These are phyloP conservation scores for Coregonus sp. DNA, from an alignment of 2,797 vertebrate species.

Conservation along the genomic window DNA sequence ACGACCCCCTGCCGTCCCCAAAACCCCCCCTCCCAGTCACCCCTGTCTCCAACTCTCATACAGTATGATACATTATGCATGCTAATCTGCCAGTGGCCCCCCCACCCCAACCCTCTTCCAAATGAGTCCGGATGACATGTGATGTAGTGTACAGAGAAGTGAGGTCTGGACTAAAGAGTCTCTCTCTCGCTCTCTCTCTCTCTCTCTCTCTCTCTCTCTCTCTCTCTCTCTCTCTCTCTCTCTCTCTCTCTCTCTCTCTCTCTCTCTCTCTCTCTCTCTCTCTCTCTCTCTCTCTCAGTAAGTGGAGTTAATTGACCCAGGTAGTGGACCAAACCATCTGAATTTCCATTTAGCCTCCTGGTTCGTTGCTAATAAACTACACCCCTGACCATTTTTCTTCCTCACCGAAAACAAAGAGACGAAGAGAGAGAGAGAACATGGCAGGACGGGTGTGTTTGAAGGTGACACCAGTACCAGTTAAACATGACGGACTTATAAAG, in stretches of 20 bases:
- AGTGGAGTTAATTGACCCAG: neutral
- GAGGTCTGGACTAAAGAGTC: no score
- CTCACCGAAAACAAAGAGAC: neutral
- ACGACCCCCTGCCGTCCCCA: neutral
- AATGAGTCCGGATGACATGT: conserved; percentile 8
- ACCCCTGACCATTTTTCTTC: conserved; percentile 2
- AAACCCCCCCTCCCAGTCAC: neutral
- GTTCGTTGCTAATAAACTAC: conserved; percentile 25
- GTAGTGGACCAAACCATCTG: conserved; percentile 13
- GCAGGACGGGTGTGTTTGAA: conserved; percentile 23
- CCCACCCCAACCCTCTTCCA: neutral
- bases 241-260: no score
- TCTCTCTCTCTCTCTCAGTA: no score
- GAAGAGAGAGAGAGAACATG: neutral
- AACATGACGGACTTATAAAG: conserved; percentile 18
- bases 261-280: no score
- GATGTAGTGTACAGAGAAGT: no score
- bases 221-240: no score
- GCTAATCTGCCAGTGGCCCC: conserved; percentile 7
- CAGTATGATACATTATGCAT: conserved; percentile 17
- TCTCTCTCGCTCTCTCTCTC: no score
- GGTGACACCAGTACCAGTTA: conserved; percentile 36
- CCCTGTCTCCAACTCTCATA: neutral
- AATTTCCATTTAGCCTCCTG: conserved; percentile 26
- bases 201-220: no score